Evolutionary conservation across 2,797 vertebrate genomes (phyloP), one percentile per base, ranked within the genome.

Genomic region (Gobionotothen gibberifrons): DNA sequence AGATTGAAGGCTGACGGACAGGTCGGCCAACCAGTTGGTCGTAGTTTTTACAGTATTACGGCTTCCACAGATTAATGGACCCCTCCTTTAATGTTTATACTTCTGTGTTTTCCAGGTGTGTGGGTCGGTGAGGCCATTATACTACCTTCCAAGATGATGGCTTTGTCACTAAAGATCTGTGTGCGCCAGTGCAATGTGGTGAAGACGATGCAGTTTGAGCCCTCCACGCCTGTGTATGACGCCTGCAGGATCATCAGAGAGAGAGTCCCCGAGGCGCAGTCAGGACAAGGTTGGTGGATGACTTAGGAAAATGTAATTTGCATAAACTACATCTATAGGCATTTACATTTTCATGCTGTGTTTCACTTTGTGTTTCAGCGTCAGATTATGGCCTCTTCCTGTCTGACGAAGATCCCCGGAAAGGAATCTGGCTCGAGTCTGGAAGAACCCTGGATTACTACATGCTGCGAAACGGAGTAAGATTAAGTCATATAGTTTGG

Each of bases 181-280:
- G 96, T 99, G 21, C 98, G 98, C 48, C 98, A 99, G 63, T 99
- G 98, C 94, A 99, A 99, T 3, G 98, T 99, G 73, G 97, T 99
- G 88, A 99, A 99, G 94, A 99, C 98, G 0, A 99, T 99, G 98
- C 98, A 99, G 89, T 99, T 99, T 60, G 98, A 99, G 17, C 98
- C 98, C 0, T 99, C 94, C 56, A 99, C 98, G 0, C 97, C 98
- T 0, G 97, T 99, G 49, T 99, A 99, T 0, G 98, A 99, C 0
- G 98, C 98, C 0, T 99, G 98, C 62, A 94, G 98, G 46, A 97
- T 97, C 53, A 99, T 99, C 72, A 92, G 98, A 8, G 98, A 99
- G 70, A 91, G 98, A 60, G 98, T 99, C 14, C 98, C 97, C 0
- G 98, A 99, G 85, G 98, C 98, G 26, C 98, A 99, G 32, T 95